A percentile compares a stretch with the other conserved stretches of the same genome.
Evolutionary conservation across 2,888 invertebrate species (phyloP).

Genomic region (Napeogenes inachia): DNA sequence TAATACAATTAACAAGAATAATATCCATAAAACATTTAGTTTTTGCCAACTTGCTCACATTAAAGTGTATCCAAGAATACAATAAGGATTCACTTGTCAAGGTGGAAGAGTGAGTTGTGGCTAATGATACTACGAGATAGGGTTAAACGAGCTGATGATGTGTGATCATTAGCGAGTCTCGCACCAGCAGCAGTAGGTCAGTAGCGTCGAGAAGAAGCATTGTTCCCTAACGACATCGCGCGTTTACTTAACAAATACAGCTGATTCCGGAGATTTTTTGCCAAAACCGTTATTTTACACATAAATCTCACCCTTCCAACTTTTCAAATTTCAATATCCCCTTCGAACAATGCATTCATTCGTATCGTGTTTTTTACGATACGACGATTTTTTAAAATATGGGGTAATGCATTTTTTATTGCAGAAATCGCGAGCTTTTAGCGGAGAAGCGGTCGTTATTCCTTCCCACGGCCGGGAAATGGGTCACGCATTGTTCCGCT

Average conservation of each 20-base stretch:
- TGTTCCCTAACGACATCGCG: constrained; percentile 29
- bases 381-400: constrained; percentile 62
- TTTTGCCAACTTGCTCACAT: no score
- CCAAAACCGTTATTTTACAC: constrained; percentile 71
- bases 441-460: constrained; percentile 69
- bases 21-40: no score
- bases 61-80: neutral
- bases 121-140: constrained; percentile 15
- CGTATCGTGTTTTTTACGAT: constrained; percentile 53
- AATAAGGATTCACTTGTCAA: constrained; percentile 9
- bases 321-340: constrained; percentile 48
- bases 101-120: neutral
- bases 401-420: constrained; percentile 77
- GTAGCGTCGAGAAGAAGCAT: constrained; percentile 22
- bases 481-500: constrained; percentile 73
- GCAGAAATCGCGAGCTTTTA: constrained; percentile 51
- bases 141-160: constrained; percentile 15
- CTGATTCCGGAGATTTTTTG: constrained; percentile 62
- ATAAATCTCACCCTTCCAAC: constrained; percentile 74
- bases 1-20: no score
- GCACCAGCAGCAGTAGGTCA: constrained; percentile 16
- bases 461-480: constrained; percentile 77
- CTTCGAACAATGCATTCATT: constrained; percentile 56
- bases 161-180: constrained; percentile 13
- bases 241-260: constrained; percentile 45